Evolutionary conservation across 2,113 vertebrate genomes (phyloP).

Genomic region (Dasypus novemcinctus): DNA sequence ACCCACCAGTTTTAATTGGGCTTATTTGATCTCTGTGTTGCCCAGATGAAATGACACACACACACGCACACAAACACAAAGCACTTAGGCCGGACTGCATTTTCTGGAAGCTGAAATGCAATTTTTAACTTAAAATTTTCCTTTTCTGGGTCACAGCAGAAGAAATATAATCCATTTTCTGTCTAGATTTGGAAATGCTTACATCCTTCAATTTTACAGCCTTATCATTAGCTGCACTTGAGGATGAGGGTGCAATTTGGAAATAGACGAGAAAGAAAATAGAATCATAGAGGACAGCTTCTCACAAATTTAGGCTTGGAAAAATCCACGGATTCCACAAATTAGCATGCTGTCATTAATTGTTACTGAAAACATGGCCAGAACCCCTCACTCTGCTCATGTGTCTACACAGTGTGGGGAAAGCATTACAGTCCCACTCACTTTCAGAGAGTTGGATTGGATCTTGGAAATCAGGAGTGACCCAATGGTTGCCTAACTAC

Average conservation of each 20-base stretch:
- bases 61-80: neutral
- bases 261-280: neutral
- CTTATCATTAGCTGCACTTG: slow-evolving; percentile 3
- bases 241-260: slow-evolving; percentile 1
- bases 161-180: slow-evolving; percentile 31
- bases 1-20: neutral
- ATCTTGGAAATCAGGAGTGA: neutral
- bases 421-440: neutral
- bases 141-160: slow-evolving; percentile 9
- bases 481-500: neutral
- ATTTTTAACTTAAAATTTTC: neutral
- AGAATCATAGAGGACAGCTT: neutral
- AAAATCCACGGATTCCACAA: slow-evolving; percentile 24
- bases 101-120: slow-evolving; percentile 15
- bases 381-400: neutral
- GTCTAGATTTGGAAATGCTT: neutral
- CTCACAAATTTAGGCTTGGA: neutral
- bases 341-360: neutral
- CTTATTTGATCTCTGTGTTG: slow-evolving; percentile 9
- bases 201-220: slow-evolving; percentile 21
- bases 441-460: neutral
- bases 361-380: neutral
- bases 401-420: neutral
- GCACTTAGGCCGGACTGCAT: neutral
- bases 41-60: neutral